Base-by-base conservation (phyloP, 2,797 vertebrate species). In the Pseudochaenichthys georgianus region DNA sequence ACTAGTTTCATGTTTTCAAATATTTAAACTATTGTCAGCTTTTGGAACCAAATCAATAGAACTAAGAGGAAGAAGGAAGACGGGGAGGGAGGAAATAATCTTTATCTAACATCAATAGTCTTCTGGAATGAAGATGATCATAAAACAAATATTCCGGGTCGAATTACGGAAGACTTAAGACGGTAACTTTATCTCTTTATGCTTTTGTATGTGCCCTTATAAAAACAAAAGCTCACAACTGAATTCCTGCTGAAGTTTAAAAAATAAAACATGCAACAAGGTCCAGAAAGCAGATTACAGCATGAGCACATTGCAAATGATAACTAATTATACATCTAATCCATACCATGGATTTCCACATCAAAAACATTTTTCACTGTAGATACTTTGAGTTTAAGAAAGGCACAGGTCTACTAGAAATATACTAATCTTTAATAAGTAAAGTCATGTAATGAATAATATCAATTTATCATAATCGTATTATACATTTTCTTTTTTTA, bases 61-160 rank as follows among this genome's bases (percentile, higher is more conserved):
- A 21, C 21, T 21, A 21, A 21, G 23, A 23, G 21, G 23, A 28
- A 28, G 23, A 50, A 17, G 13, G 19, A 19, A 19, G 47, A 11
- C 2, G 15, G 15, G 17, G 48, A 31, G 4, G 59, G 53, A 38
- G 21, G 16, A 48, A 34, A 10, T n/a, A 8, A 53, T 64, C 62
- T 16, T 28, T n/a, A 41, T 31, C 21, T 48, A 74, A 21, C 71
- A 38, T 23, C n/a, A 73, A 38, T 9, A 46, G 11, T 43, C 55
- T n/a, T 15, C 5, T 45, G 53, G 12, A 41, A 13, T 34, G 7
- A 57, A 28, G 47, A 51, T 9, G 5, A 38, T 34, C n/a, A 11
- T 51, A 16, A 2, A 50, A 19, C 0, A 48, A 28, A 9, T 63
- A 3, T 7, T 52, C 13, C 4, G 9, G 4, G 9, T 51, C 34